Base-by-base conservation (phyloP, 2,888 invertebrate species). In the Nymphalis c-album region DNA sequence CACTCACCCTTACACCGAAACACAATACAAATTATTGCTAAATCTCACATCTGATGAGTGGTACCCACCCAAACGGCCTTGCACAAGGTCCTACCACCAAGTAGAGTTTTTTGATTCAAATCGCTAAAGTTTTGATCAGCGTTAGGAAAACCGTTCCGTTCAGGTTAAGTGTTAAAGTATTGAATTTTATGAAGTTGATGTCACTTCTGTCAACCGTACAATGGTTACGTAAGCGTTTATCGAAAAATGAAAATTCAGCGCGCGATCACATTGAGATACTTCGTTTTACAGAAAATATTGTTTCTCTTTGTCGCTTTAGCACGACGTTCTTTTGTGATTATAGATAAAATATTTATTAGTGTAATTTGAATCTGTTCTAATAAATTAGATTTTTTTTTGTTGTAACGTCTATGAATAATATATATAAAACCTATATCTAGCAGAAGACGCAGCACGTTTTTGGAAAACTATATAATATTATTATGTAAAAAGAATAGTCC, bases 141-240 rank as follows among this genome's bases (percentile, higher is more conserved):
- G 40, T 13, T 40, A 40, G 1, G 13, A 13, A 40, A 40, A 40
- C 13, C 40, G 10, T 22, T 22, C 22, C 1, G 22, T 22, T 22
- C 2, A 40, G 40, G 40, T 13, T 10, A 40, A 13, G 4, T 40
- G 13, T 13, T 40, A 3, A 13, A 13, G 4, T 40, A 40, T 40
- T 40, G 40, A 10, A 40, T 3, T 13, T 40, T 40, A 50, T 50
- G 1, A 3, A 20, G 10, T n/a, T 10, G 16, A 53, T 26, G 16
- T 17, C 26, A 53, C 31, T 31, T 53, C 53, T 26, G 26, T 26
- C 17, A 17, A 26, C 26, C 7, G 53, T 53, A 31, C 17, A 26
- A 16, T 6, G 53, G 16, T 53, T 53, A 60, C 60, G 60, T 60
- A 50, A 61, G 51, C 50, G 22, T 61, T 40, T 61, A 61, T 50